Conservation (phyloP, 2,888 invertebrate species). For the Thelaira solivaga region DNA sequence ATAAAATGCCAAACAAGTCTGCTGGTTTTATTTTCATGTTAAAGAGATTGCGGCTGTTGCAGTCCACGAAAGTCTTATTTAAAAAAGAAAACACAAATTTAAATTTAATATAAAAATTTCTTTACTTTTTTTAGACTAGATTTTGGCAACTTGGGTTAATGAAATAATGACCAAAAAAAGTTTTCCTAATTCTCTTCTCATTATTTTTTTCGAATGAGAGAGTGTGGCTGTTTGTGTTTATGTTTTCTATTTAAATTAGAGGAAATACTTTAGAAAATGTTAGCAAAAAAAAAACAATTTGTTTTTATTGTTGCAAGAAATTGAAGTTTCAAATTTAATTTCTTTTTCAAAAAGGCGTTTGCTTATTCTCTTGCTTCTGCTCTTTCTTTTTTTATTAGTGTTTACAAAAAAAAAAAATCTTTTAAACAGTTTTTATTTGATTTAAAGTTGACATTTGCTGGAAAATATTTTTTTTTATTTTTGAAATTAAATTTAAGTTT, state of each 20-base stretch:
- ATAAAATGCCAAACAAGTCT: neutral
- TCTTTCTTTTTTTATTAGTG: too few relatives aligned
- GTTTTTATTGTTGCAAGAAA: too few relatives aligned
- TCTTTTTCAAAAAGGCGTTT: too few relatives aligned
- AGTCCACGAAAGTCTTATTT: neutral
- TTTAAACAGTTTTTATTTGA: too few relatives aligned
- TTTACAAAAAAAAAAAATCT: too few relatives aligned
- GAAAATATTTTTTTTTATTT: neutral
- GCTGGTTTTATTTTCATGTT: neutral
- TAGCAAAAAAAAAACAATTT: too few relatives aligned
- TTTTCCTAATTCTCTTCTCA: neutral
- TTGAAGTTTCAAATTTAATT: too few relatives aligned
- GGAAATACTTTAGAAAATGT: too few relatives aligned
- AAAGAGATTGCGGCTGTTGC: neutral
- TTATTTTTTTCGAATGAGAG: conserved; percentile 16
- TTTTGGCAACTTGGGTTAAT: conserved; percentile 13
- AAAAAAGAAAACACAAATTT: neutral
- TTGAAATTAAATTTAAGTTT: neutral
- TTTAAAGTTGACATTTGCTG: too few relatives aligned
- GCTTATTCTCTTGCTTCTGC: too few relatives aligned
- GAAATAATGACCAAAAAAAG: conserved; percentile 18
- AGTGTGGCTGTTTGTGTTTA: too few relatives aligned
- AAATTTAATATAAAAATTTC: conserved; percentile 45
- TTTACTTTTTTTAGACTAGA: conserved; percentile 35
- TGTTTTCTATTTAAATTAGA: neutral